Evolutionary conservation across 2,888 invertebrate genomes (phyloP), one percentile per base, ranked within the genome.

Genomic region (Endomychus coccineus): DNA sequence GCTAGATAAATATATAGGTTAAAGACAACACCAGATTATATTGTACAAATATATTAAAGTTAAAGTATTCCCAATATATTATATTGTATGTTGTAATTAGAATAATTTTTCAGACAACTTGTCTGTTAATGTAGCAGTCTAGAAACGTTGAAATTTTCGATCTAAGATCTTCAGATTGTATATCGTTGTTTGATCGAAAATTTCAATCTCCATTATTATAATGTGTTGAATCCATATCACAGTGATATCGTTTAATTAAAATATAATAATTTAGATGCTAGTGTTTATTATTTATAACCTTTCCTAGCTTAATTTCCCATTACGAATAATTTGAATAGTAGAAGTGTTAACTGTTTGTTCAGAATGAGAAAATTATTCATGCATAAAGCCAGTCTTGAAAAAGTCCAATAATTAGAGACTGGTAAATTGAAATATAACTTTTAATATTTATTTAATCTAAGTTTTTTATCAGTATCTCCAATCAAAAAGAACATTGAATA

Each of bases 181-280:
- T 34, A 23, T 13, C 15, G 6, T 1, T 23, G 14, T 14, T 23
- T 7, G 11, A 7, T 9, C 15, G 5, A 17, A 6, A 9, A 7
- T 32, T n/a, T 3, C 15, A 21, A 28, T 28, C 9, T 28, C 28
- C 11, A 12, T 28, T 28, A 12, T 50, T 49, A 50, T 43, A 50
- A 51, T 52, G 51, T 52, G 50, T 54, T 53, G 43, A 43, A 54
- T 48, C 56, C 61, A 62, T 61, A 62, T 62, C 60, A 59, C 56
- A 59, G 59, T 62, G 61, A 62, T 62, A 61, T 59, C 58, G 56
- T 59, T 59, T 55, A 54, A 59, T 58, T 54, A 52, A 55, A 52
- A 54, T 48, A 31, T 31, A 16, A 12, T 16, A 31, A 21, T 16
- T 21, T 16, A 19, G 19, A 3, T 7, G 4, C 14, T 28, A 16